Base-by-base conservation (phyloP, 2,888 invertebrate genomes). In the Dermolepida albohirtum region DNA sequence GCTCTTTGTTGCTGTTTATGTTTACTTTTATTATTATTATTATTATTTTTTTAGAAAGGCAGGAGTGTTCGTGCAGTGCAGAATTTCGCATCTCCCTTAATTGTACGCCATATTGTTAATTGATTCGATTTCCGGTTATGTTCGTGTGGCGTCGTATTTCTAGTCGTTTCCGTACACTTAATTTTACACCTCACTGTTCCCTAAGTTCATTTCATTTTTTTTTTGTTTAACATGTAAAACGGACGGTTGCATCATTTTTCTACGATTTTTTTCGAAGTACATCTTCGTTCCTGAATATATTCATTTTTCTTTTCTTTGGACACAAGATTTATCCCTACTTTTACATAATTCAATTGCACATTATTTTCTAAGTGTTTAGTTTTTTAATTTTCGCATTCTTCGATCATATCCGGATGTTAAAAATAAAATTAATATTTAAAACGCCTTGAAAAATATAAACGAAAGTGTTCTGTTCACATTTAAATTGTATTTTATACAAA, bases 161-260 rank as follows among this genome's bases (percentile, higher is more conserved):
- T 64, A 41, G 17, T 34, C 34, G 34, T 34, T 49, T 54, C 64
- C 64, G 27, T 65, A 44, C 54, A 52, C 52, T 47, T 44, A 34
- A 41, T 65, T 40, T 65, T 64, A 63, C 65, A 59, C 65, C 50
- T 44, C 68, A 65, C 68, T 63, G 52, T 54, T 49, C 16, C 57
- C 55, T 55, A 64, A 43, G 16, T 34, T 62, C 34, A 34, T 63
- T 40, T 57, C 50, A 40, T 29, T 57, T 57, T 55, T 29, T 57
- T 57, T 55, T 49, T 16, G 29, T 49, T 47, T 47, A 44, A 74
- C 74, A 73, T 73, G 69, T 71, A 73, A 74, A 75, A 74, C 78
- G 81, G 81, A 81, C 81, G 81, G 81, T 77, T 79, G 77, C 78
- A 78, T 75, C 74, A 77, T 76, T 78, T 73, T 73, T 72, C 68